Conservation (phyloP, 2,113 vertebrate genomes). For the Prietella phreatophila region DNA sequence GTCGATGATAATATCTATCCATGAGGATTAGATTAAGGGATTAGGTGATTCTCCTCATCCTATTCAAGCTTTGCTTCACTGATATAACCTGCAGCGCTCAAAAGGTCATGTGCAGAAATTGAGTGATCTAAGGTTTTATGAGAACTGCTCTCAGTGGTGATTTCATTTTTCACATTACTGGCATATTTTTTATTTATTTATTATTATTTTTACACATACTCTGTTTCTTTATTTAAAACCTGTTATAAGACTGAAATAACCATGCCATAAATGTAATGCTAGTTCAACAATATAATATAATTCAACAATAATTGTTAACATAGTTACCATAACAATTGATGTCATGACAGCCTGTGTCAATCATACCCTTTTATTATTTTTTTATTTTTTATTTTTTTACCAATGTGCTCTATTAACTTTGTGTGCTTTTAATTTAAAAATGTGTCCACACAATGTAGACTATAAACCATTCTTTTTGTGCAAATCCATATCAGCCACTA, state of each 20-base stretch:
- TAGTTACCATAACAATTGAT: background rate
- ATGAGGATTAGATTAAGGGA: conserved; percentile 2
- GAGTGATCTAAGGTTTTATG: background rate
- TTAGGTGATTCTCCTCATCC: background rate
- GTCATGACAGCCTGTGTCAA: background rate
- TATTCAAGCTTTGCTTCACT: background rate
- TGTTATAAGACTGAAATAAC: background rate
- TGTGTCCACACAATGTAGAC: background rate
- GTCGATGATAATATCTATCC: background rate
- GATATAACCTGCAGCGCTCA: background rate
- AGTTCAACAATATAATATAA: background rate
- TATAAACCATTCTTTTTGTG: background rate
- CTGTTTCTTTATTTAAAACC: background rate
- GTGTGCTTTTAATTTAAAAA: background rate
- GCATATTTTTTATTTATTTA: too few species aligned
- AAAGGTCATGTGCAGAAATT: conserved; percentile 12
- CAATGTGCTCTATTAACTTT: background rate
- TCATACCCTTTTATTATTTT: background rate
- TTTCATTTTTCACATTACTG: background rate
- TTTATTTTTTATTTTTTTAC: background rate
- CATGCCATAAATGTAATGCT: background rate
- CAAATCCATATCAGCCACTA: background rate
- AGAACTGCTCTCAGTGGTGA: background rate
- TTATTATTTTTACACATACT: too few species aligned
- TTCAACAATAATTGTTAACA: background rate